Percentiles rank a stretch among this genome's conserved stretches.
Conservation (phyloP, 2,797 vertebrate species). For the Rhyacichthys aspro region DNA sequence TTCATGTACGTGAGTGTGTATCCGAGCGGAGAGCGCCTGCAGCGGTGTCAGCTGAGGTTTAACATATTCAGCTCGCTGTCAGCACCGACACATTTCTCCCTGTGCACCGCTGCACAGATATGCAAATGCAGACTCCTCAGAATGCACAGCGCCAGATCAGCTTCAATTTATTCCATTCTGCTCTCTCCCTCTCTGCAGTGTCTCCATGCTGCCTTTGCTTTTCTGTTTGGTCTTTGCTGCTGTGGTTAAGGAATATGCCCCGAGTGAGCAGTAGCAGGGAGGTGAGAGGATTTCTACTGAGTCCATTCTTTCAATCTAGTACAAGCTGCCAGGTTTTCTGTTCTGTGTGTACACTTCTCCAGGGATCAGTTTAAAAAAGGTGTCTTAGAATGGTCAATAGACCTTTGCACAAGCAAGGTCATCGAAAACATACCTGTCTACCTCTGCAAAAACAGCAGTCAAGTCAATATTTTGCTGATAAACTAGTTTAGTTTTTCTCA, state of each 20-base stretch:
- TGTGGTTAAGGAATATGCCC: slow-evolving; percentile 69
- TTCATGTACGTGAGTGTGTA: slow-evolving; percentile 45
- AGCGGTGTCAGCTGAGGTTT: slow-evolving; percentile 77
- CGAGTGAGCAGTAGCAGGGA: slow-evolving; percentile 58
- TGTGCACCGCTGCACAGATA: slow-evolving; percentile 84
- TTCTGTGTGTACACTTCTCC: background rate
- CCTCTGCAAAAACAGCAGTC: background rate
- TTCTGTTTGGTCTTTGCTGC: slow-evolving; percentile 69
- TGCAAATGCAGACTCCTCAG: slow-evolving; percentile 82
- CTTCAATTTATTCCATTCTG: slow-evolving; percentile 82
- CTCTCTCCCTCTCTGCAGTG: slow-evolving; percentile 59
- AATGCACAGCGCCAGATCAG: slow-evolving; percentile 83
- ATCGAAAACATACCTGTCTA: background rate
- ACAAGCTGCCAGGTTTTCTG: slow-evolving; percentile 30
- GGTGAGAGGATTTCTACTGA: no score
- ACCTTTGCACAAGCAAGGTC: background rate
- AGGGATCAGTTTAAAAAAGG: background rate
- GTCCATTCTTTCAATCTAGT: slow-evolving; percentile 54
- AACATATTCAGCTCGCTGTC: slow-evolving; percentile 84
- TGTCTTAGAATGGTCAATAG: background rate
- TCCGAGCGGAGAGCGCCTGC: slow-evolving; percentile 70
- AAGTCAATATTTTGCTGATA: no score
- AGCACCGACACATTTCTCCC: slow-evolving; percentile 84
- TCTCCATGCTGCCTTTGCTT: slow-evolving; percentile 62
- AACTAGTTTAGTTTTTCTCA: no score